Evolutionary conservation across 2,797 vertebrate species (phyloP).

Genomic region (Sebastes hopkinsi): DNA sequence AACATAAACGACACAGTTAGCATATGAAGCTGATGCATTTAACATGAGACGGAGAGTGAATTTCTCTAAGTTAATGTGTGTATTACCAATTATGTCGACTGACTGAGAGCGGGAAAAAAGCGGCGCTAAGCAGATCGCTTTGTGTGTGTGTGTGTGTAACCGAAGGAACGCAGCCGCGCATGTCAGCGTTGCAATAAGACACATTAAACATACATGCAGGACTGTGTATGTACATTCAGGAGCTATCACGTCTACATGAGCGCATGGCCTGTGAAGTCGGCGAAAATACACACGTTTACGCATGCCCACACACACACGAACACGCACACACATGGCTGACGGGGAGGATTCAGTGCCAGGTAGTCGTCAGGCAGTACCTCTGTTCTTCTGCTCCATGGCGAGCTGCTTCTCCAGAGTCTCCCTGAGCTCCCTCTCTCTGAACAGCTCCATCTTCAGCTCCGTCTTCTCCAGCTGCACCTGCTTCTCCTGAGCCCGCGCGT

Average conservation of each 20-base stretch:
- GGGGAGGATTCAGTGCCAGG: conserved; percentile 32
- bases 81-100: conserved; percentile 67
- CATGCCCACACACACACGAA: background rate
- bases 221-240: conserved; percentile 20
- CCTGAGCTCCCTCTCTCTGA: conserved; percentile 96
- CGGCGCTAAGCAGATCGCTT: conserved; percentile 34
- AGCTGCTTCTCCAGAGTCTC: conserved; percentile 99
- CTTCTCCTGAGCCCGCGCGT: conserved; percentile 98
- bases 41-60: conserved; percentile 72
- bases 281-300: conserved; percentile 1
- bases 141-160: background rate
- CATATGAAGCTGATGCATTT: conserved; percentile 75
- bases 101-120: conserved; percentile 39
- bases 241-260: conserved; percentile 24
- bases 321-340: conserved; percentile 10
- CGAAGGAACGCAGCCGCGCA: conserved; percentile 17
- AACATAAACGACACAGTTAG: conserved; percentile 81
- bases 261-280: conserved; percentile 20
- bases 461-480: conserved; percentile 99
- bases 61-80: conserved; percentile 68
- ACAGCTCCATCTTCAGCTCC: conserved; percentile 99
- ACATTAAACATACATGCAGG: conserved; percentile 44
- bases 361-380: conserved; percentile 84
- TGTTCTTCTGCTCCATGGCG: conserved; percentile 98
- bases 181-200: conserved; percentile 37